Percentiles rank a stretch among this genome's conserved stretches.
These are phyloP conservation scores for Glossophaga mutica DNA, from an alignment of 2,797 vertebrate genomes.

Conservation along the genomic window DNA sequence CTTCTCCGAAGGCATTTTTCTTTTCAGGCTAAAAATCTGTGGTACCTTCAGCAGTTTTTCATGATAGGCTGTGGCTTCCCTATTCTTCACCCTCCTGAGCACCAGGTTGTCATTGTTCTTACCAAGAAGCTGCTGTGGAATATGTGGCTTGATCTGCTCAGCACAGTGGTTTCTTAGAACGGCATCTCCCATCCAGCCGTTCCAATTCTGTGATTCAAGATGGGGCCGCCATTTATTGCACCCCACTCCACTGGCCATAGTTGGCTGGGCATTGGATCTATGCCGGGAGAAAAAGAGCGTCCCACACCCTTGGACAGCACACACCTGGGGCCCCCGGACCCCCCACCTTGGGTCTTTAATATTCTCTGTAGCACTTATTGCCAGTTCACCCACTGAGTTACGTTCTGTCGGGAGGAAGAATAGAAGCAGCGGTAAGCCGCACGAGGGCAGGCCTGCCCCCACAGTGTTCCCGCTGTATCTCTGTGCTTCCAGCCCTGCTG, in stretches of 20 bases:
- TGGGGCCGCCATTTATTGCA: not conserved
- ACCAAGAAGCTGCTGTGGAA: not conserved
- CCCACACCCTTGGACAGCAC: rapidly evolving
- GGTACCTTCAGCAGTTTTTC: not conserved
- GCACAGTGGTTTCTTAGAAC: not conserved
- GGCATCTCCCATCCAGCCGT: not conserved
- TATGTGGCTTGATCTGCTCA: not conserved
- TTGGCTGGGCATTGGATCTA: not conserved
- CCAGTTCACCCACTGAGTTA: not conserved
- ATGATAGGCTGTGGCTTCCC: not conserved
- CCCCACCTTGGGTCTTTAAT: not conserved
- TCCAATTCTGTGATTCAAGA: not conserved
- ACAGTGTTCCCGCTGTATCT: not conserved
- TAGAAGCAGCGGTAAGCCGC: not conserved
- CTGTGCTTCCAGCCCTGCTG: not conserved
- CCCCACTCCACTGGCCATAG: not conserved
- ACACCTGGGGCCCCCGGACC: not conserved
- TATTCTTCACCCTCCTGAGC: not conserved
- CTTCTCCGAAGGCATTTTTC: not conserved
- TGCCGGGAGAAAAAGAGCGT: not conserved
- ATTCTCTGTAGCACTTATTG: not conserved
- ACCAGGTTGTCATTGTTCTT: not conserved
- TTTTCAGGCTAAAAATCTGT: not conserved
- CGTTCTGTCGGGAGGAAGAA: not conserved
- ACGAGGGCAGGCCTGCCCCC: not conserved